A percentile compares a stretch with the other conserved stretches of the same genome.
Evolutionary conservation across 2,888 invertebrate genomes (phyloP).

Genomic region (Dysmachus trigonus): DNA sequence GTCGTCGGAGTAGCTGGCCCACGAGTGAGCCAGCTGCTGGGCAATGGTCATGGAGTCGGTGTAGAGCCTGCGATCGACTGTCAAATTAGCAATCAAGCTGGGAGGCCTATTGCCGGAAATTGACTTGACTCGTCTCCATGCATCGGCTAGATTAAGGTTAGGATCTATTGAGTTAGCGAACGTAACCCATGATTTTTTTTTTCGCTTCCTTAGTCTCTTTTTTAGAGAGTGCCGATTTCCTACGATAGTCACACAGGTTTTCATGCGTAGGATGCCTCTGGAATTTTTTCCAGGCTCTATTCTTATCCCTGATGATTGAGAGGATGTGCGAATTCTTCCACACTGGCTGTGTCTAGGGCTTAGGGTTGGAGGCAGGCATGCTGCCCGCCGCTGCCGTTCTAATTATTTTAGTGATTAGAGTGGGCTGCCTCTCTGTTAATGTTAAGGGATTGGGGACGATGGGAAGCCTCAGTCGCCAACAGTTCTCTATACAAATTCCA

Average conservation of each 20-base stretch:
- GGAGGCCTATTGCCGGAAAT: not conserved
- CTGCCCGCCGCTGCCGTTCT: not conserved
- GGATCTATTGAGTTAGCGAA: not conserved
- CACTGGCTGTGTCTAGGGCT: not conserved
- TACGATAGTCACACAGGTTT: not conserved
- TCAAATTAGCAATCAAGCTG: not conserved
- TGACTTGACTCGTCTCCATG: not conserved
- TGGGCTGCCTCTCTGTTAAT: not conserved
- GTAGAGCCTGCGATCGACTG: not conserved
- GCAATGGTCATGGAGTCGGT: not conserved
- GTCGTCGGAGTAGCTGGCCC: not conserved
- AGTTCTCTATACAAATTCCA: not conserved
- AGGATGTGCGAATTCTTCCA: not conserved
- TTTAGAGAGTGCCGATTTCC: not conserved
- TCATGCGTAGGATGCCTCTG: not conserved
- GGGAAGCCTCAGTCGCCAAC: not conserved
- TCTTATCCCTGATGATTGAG: not conserved
- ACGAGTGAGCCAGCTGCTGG: not conserved
- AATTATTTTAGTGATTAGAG: not conserved
- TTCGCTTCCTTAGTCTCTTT: not conserved
- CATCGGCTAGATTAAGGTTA: not conserved
- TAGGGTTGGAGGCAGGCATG: not conserved
- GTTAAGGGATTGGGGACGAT: not conserved
- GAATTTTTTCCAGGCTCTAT: not conserved
- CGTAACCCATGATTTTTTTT: not conserved